phyloP scores from a whole-genome alignment of 2,888 invertebrate species.

The Orchesellides sinensis region DNA sequence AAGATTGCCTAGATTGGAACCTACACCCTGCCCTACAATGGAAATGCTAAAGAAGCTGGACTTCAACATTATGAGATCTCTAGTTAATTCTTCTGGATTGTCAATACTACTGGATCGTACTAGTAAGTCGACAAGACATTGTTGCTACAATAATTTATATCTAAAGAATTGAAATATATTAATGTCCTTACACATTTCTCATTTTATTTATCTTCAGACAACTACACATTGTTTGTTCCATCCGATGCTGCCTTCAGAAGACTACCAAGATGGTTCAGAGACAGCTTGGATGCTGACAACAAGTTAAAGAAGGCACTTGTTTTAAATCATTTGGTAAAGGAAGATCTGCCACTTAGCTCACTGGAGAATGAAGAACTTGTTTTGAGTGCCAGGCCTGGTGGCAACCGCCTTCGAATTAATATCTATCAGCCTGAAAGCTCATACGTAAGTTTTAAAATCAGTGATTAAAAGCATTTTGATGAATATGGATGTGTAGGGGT shows the following conservation, averaged over 20 bases:
- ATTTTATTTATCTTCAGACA: conserved; percentile 55
- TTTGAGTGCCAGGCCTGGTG: conserved; percentile 71
- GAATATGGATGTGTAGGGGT: no score
- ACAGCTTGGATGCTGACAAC: conserved; percentile 66
- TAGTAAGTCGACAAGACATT: conserved; percentile 60
- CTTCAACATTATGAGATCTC: conserved; percentile 64
- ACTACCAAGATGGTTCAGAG: conserved; percentile 71
- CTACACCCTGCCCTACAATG: conserved; percentile 60
- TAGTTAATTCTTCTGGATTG: conserved; percentile 66
- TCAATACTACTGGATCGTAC: conserved; percentile 64
- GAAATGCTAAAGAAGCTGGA: conserved; percentile 68
- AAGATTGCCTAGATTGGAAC: not conserved
- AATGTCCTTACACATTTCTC: not conserved
- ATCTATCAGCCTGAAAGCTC: conserved; percentile 64
- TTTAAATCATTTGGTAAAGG: conserved; percentile 71
- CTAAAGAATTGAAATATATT: no score
- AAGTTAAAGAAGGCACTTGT: conserved; percentile 71
- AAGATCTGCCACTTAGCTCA: conserved; percentile 61
- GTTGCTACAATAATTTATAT: no score
- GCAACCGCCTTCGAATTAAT: conserved; percentile 68
- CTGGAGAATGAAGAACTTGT: conserved; percentile 70
- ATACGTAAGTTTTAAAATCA: conserved; percentile 67
- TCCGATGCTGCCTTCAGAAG: conserved; percentile 71
- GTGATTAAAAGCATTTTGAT: not conserved
- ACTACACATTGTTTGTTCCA: conserved; percentile 73